Evolutionary conservation across 2,888 invertebrate genomes (phyloP).

Genomic region (Ophraella communa): DNA sequence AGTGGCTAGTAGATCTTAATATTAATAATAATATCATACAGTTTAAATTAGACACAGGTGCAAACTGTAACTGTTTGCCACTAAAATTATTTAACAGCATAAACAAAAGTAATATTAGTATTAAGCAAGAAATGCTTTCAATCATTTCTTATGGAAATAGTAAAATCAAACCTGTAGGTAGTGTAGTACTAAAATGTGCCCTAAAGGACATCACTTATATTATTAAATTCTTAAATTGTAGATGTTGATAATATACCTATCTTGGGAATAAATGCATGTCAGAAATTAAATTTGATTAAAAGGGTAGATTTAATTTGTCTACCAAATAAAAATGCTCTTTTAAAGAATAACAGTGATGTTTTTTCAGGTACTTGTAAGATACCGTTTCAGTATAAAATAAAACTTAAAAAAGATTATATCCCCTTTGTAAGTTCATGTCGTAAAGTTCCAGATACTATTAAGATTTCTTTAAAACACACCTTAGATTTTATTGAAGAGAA

Average conservation of each 20-base stretch:
- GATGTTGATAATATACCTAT: constrained; percentile 15
- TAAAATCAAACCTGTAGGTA: constrained; percentile 24
- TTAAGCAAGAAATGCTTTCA: neutral
- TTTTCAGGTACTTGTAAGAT: constrained; percentile 22
- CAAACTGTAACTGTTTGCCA: constrained; percentile 30
- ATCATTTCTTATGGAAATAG: constrained; percentile 32
- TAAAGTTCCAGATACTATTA: constrained; percentile 28
- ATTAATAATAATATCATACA: constrained; percentile 19
- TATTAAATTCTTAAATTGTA: constrained; percentile 28
- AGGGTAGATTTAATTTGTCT: constrained; percentile 24
- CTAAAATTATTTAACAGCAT: constrained; percentile 14
- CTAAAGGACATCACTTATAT: constrained; percentile 21
- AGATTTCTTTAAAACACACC: constrained; percentile 23
- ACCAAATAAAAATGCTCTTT: constrained; percentile 9
- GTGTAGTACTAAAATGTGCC: constrained; percentile 16
- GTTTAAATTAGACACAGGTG: constrained; percentile 32
- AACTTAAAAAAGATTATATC: constrained; percentile 18
- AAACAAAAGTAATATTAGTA: constrained; percentile 1
- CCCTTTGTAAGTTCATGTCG: constrained; percentile 26
- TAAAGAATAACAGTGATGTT: constrained; percentile 4
- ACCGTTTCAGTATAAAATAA: constrained; percentile 28
- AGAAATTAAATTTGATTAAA: constrained; percentile 25
- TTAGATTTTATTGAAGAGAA: constrained; percentile 25
- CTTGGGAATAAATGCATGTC: constrained; percentile 25
- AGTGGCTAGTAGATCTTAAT: constrained; percentile 20